Conservation (phyloP, 2,797 vertebrate species). For the Telmatherina bonti region DNA sequence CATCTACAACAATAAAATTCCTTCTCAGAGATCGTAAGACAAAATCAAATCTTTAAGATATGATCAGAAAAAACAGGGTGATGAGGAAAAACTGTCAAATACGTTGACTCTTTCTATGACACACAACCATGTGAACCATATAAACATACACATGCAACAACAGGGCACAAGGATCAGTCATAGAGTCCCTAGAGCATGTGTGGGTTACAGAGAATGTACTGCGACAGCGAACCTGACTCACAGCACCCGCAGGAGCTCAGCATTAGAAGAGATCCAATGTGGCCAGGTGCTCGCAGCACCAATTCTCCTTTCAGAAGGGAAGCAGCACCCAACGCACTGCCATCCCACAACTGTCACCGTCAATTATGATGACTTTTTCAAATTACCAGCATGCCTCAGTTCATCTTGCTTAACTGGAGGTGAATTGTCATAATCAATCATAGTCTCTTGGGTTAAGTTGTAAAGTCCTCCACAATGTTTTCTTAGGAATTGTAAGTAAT, state of each 20-base stretch:
- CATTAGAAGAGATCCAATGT: slow-evolving; percentile 51
- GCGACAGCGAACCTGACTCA: slow-evolving; percentile 82
- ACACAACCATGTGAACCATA: slow-evolving; percentile 6
- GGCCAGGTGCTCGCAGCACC: slow-evolving; percentile 61
- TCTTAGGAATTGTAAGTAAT: not conserved
- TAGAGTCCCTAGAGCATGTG: slow-evolving; percentile 68
- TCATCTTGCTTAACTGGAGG: slow-evolving; percentile 49
- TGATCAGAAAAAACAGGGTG: too few species aligned
- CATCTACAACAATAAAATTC: too few species aligned
- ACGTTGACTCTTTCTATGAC: slow-evolving; percentile 12
- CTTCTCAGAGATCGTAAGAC: too few species aligned
- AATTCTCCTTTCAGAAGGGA: slow-evolving; percentile 64
- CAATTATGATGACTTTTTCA: slow-evolving; percentile 68
- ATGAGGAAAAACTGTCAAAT: not conserved
- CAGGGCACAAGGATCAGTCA: slow-evolving; percentile 66
- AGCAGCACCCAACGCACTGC: slow-evolving; percentile 55
- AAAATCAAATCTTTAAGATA: too few species aligned
- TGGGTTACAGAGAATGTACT: slow-evolving; percentile 71
- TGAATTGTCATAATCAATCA: slow-evolving; percentile 57
- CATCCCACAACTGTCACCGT: slow-evolving; percentile 67
- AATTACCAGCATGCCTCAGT: slow-evolving; percentile 63
- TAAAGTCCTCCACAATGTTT: slow-evolving; percentile 23
- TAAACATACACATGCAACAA: slow-evolving; percentile 6
- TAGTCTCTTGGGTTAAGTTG: slow-evolving; percentile 28
- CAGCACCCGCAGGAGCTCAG: slow-evolving; percentile 53